Evolutionary conservation across 2,797 vertebrate genomes (phyloP), one percentile per base, ranked within the genome.

Genomic region (Trachurus trachurus): DNA sequence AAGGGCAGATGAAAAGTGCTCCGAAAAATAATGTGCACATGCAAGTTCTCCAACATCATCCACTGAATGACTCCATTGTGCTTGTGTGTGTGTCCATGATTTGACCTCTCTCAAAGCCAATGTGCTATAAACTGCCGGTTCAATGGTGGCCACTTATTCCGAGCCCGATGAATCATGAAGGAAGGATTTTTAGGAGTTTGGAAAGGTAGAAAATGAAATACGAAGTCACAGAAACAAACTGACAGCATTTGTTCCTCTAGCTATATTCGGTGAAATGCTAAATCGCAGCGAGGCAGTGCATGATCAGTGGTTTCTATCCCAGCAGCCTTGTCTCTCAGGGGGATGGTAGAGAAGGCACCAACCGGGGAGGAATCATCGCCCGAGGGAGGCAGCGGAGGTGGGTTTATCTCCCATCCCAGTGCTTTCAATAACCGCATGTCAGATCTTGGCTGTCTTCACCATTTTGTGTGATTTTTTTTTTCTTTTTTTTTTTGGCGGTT

Each of bases 131-230:
- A 83, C 54, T 78, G 29, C 58, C 13, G 2, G 16, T 70, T 34
- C 67, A 84, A 76, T 83, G 71, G 82, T 76, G 78, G 72, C 40
- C 72, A 71, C 60, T 80, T 78, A 79, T 78, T 87, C 58, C 50
- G 26, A 83, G 50, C 59, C 80, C 72, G 50, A 80, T 85, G 58
- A 87, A 81, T 82, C 61, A 81, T 65, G 60, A 87, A 80, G 21
- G 53, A 66, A 70, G 2, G 47, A 19, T 67, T 86, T 76, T 59
- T 21, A 61, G 66, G 58, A 58, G 58, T 73, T 60, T 31, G 15
- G 37, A 63, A 50, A 59, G 57, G 17, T 4, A 68, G 64, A 75
- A 72, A 66, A 73, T 70, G 4, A 72, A 74, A 76, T 39, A 15
- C 52, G 66, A 44, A 62, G 63, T 56, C 19, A 44, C 44, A 75